phyloP scores from a whole-genome alignment of 1,140 invertebrate genomes.

The Galleria mellonella region DNA sequence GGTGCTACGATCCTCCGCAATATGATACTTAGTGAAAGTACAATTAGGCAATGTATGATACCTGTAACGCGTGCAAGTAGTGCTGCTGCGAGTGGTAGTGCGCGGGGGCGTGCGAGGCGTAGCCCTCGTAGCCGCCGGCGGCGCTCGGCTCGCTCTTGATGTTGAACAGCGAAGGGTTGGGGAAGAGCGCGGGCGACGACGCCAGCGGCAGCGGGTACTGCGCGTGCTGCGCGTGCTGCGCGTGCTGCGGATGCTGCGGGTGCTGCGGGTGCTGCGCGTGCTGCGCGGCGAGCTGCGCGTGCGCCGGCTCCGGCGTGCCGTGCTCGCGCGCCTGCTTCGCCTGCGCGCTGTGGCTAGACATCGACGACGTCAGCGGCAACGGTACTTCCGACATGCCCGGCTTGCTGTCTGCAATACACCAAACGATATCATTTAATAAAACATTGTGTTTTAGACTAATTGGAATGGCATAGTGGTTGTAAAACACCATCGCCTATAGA shows the following conservation, averaged over 20 bases:
- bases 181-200: conserved; percentile 35
- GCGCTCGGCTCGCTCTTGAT: conserved; percentile 70
- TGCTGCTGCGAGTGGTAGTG: conserved; percentile 63
- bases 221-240: conserved; percentile 23
- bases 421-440: too few relatives aligned
- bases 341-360: conserved; percentile 20
- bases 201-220: conserved; percentile 41
- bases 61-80: conserved; percentile 58
- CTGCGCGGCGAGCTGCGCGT: conserved; percentile 16
- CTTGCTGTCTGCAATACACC: conserved; percentile 45
- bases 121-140: conserved; percentile 45
- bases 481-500: too few relatives aligned
- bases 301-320: conserved; percentile 27
- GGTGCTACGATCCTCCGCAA: too few relatives aligned
- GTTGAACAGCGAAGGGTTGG: conserved; percentile 57
- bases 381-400: conserved; percentile 47
- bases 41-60: too few relatives aligned
- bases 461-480: not conserved
- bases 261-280: conserved; percentile 18
- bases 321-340: conserved; percentile 13
- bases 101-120: conserved; percentile 34
- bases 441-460: not conserved
- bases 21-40: too few relatives aligned
- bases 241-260: conserved; percentile 37
- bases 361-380: conserved; percentile 59